Percentiles rank a stretch among this genome's conserved stretches.
These are phyloP conservation scores for Isoperla grammatica DNA, from an alignment of 2,888 invertebrate genomes.

Conservation along the genomic window DNA sequence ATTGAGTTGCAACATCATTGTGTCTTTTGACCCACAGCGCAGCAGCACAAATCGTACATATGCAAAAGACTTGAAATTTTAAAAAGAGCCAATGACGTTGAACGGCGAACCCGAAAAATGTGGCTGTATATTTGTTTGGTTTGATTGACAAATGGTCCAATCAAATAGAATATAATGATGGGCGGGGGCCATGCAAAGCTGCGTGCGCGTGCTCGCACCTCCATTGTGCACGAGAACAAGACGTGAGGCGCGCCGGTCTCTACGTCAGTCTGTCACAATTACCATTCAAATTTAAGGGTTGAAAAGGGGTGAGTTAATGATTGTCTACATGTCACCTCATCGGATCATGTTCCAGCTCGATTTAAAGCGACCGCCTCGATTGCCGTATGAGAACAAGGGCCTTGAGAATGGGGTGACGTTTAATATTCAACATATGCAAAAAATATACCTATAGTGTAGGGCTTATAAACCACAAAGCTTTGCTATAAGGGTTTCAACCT, in stretches of 20 bases:
- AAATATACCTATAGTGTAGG: conserved; percentile 15
- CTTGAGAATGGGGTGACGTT: conserved; percentile 6
- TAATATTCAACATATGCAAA: conserved; percentile 26
- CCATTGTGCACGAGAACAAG: not conserved
- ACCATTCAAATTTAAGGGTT: conserved; percentile 17
- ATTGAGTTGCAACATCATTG: too few species aligned
- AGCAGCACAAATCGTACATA: not conserved
- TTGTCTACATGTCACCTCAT: conserved; percentile 27
- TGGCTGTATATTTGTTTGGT: conserved; percentile 5
- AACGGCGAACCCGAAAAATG: too few species aligned
- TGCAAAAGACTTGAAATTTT: conserved; percentile 1
- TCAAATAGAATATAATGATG: conserved; percentile 22
- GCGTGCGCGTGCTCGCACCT: not conserved
- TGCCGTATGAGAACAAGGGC: conserved; percentile 7
- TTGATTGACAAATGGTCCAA: conserved; percentile 30
- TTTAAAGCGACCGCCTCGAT: conserved; percentile 23
- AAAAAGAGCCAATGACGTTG: not conserved
- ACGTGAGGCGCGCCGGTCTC: not conserved
- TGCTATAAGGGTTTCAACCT: conserved; percentile 1
- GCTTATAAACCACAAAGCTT: conserved; percentile 23
- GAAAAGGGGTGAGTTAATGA: conserved; percentile 18
- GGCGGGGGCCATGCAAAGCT: not conserved
- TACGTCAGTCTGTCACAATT: conserved; percentile 11
- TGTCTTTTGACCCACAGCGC: too few species aligned
- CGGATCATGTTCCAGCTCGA: conserved; percentile 26